These are phyloP conservation scores for Erpetoichthys calabaricus DNA, from an alignment of 2,797 vertebrate species.

Conservation along the genomic window DNA sequence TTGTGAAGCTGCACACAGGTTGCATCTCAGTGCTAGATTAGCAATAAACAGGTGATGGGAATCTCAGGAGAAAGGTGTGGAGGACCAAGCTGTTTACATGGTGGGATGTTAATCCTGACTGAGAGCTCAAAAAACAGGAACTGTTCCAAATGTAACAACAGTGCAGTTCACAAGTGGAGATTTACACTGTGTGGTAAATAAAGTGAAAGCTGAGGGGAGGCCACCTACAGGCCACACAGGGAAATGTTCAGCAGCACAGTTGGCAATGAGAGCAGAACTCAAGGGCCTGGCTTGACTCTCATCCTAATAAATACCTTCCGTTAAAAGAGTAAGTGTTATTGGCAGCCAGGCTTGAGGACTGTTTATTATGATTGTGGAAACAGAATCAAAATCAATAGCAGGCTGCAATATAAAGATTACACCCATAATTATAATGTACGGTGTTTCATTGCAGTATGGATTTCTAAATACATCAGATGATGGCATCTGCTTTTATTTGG, in stretches of 20 bases:
- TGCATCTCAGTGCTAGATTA: no score
- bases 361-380: conserved; percentile 41
- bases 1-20: no score
- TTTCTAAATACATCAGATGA: conserved; percentile 60
- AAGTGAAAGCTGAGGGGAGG: conserved; percentile 21
- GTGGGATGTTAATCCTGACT: no score
- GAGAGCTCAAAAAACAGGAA: no score
- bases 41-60: no score
- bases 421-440: conserved; percentile 63
- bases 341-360: background rate
- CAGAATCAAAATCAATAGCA: conserved; percentile 57
- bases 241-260: conserved; percentile 28
- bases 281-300: background rate
- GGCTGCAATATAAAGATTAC: conserved; percentile 55
- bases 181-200: conserved; percentile 19
- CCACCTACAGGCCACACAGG: conserved; percentile 20
- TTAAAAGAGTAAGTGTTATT: background rate
- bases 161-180: conserved; percentile 25
- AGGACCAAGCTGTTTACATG: no score
- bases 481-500: conserved; percentile 58
- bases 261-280: conserved; percentile 29
- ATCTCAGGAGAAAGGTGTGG: no score
- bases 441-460: conserved; percentile 63
- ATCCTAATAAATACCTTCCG: background rate
- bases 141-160: conserved; percentile 18